Evolutionary conservation across 1,140 invertebrate species (phyloP).

Genomic region (Probaryconus sp.): DNA sequence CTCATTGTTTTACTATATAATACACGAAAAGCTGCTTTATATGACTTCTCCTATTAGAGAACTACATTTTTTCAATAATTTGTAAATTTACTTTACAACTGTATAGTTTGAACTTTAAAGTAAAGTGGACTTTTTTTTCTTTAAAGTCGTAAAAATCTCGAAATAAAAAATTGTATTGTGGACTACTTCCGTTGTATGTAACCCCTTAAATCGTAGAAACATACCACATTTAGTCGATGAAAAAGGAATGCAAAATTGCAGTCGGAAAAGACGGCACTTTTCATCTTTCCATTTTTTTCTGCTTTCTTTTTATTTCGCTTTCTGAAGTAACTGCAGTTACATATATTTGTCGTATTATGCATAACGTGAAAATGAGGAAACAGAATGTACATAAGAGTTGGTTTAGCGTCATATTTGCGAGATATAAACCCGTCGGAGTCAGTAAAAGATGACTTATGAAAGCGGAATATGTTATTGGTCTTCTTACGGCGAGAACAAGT

Average conservation of each 20-base stretch:
- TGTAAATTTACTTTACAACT: no score
- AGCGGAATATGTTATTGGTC: constrained; percentile 40
- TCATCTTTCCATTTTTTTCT: constrained; percentile 2
- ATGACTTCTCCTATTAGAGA: no score
- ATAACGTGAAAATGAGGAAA: constrained; percentile 23
- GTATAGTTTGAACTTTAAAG: no score
- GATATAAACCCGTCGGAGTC: constrained; percentile 16
- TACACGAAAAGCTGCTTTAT: no score
- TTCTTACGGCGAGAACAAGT: constrained; percentile 29
- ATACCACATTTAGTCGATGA: constrained; percentile 3
- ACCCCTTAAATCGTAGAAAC: background rate
- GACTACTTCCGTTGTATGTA: no score
- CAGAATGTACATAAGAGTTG: constrained; percentile 28
- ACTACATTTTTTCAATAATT: no score
- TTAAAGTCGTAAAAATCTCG: no score
- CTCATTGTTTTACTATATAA: no score
- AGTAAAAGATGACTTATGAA: constrained; percentile 18
- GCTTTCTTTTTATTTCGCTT: constrained; percentile 2
- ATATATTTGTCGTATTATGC: constrained; percentile 18
- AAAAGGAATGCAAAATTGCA: background rate
- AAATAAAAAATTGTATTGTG: no score
- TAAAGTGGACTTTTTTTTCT: no score
- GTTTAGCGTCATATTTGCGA: constrained; percentile 33
- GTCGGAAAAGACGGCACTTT: constrained; percentile 7
- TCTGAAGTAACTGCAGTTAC: constrained; percentile 18